phyloP scores from a whole-genome alignment of 2,888 invertebrate species.

The Sinodicranocentrus sp. region DNA sequence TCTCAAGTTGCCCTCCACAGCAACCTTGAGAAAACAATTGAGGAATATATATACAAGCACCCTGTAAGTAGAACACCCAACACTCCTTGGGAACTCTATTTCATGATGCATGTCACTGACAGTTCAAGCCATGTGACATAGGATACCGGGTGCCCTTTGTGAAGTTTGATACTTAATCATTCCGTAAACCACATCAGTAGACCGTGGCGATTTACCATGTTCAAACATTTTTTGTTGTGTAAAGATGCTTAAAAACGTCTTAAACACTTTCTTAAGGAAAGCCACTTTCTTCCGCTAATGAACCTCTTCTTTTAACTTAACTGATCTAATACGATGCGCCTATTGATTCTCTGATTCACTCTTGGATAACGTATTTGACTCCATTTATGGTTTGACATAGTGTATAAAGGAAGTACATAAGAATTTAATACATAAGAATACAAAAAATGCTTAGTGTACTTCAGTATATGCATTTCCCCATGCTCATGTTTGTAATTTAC shows the following conservation, averaged over 20 bases:
- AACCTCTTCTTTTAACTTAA: constrained; percentile 4
- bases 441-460: too few relatives aligned
- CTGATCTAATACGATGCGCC: neutral
- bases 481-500: too few relatives aligned
- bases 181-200: constrained; percentile 69
- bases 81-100: neutral
- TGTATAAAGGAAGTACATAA: neutral
- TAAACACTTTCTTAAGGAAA: constrained; percentile 11
- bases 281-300: constrained; percentile 41
- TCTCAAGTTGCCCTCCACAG: constrained; percentile 45
- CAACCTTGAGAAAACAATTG: too few relatives aligned
- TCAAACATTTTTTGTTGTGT: constrained; percentile 45
- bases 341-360: neutral
- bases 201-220: constrained; percentile 64
- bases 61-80: neutral
- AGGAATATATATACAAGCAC: too few relatives aligned
- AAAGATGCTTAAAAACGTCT: constrained; percentile 21
- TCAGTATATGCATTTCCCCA: too few relatives aligned
- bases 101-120: neutral
- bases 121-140: neutral
- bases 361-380: neutral
- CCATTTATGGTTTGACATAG: neutral
- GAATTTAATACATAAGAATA: too few relatives aligned
- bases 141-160: constrained; percentile 65
- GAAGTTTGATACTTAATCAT: constrained; percentile 69